Evolutionary conservation across 2,113 vertebrate species (phyloP), one percentile per base, ranked within the genome.

Genomic region (Tauraco erythrolophus): DNA sequence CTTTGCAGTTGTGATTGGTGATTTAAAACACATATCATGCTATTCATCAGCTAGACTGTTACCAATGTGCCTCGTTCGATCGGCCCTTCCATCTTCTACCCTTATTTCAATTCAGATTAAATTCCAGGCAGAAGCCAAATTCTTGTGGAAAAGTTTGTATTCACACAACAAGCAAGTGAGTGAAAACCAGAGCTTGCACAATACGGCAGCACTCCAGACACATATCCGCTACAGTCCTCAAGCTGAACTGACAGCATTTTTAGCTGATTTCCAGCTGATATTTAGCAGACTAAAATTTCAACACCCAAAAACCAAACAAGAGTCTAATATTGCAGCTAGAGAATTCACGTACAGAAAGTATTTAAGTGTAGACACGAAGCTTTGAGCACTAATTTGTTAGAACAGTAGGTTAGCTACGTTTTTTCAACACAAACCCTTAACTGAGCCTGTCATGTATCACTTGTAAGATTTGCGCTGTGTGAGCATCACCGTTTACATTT

Each of bases 161-260:
- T 56, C 22, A 33, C 30, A 64, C 2, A 28, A 39, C 11, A 92
- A 72, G n/a, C 7, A 33, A 65, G 13, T 10, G 45, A 64, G 16
- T 10, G 45, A 57, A 87, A 69, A 30, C 1, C 39, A 33, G 51
- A 82, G 43, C 66, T 77, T 1, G 2, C 16, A 14, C 16, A 33
- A 13, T 9, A 9, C 21, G 27, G 7, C 31, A 45, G 57, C 1
- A 1, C 24, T 22, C 27, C 31, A 35, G 46, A 27, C 9, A 33
- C 0, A 0, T 3, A 37, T 48, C 18, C 43, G 19, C 57, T 68
- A 27, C 25, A 37, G 39, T 22, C 24, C 23, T 50, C 0, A 0
- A 0, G n/a, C 31, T 70, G n/a, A 24, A 10, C 4, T 22, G 50
- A 10, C 0, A 0, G 54, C 6, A 23, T 19, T 24, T 66, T 31